These are phyloP conservation scores for Eretmocerus hayati DNA, from an alignment of 2,888 invertebrate genomes.

Conservation along the genomic window DNA sequence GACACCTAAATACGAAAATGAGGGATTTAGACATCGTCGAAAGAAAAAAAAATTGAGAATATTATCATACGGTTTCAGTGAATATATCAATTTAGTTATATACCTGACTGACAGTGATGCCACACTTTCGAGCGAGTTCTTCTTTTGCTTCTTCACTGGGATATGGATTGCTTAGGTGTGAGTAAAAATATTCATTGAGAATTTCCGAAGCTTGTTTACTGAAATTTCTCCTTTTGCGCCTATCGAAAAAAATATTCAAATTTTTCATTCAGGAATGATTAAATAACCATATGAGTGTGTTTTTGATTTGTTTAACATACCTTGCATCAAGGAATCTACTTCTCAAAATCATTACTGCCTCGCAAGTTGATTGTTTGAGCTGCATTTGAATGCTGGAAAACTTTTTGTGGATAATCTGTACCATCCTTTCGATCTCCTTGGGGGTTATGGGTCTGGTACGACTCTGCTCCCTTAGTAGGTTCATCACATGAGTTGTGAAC, in stretches of 20 bases:
- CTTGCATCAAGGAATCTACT: slow-evolving; percentile 70
- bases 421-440: slow-evolving; percentile 98
- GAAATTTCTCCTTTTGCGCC: slow-evolving; percentile 94
- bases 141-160: slow-evolving; percentile 99
- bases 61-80: background rate
- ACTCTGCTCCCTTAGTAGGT: slow-evolving; percentile 90
- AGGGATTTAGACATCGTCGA: background rate
- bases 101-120: slow-evolving; percentile 95
- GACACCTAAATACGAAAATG: slow-evolving; percentile 59
- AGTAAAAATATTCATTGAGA: slow-evolving; percentile 99
- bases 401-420: slow-evolving; percentile 96
- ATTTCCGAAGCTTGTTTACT: slow-evolving; percentile 99
- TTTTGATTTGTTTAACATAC: slow-evolving; percentile 38
- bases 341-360: slow-evolving; percentile 98
- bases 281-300: background rate
- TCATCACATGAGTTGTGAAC: slow-evolving; percentile 99
- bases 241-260: slow-evolving; percentile 23
- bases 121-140: slow-evolving; percentile 97
- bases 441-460: slow-evolving; percentile 96
- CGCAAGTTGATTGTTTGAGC: slow-evolving; percentile 98
- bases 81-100: slow-evolving; percentile 26
- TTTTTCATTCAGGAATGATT: background rate
- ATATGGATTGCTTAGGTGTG: slow-evolving; percentile 98
- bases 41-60: too few species aligned
- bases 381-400: slow-evolving; percentile 98